Evolutionary conservation across 2,113 vertebrate genomes (phyloP).

Genomic region (Cyphomyrus discorhynchus): DNA sequence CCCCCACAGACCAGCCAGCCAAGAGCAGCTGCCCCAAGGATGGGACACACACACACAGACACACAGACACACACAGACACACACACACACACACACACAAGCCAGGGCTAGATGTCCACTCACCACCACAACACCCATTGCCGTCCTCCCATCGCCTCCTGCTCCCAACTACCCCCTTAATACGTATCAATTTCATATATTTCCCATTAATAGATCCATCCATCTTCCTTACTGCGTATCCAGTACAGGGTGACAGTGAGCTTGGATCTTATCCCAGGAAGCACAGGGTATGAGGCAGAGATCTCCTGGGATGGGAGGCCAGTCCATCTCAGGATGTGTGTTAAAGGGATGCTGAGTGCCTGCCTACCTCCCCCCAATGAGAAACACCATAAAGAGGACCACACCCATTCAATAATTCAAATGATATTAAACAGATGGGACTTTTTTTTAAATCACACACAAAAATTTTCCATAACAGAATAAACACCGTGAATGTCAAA

Average conservation of each 20-base stretch:
- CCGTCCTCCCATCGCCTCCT: not conserved
- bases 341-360: not conserved
- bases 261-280: not conserved
- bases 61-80: not conserved
- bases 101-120: not conserved
- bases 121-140: not conserved
- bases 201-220: not conserved
- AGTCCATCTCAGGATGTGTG: not conserved
- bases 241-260: not conserved
- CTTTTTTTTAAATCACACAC: not conserved
- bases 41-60: not conserved
- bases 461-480: not conserved
- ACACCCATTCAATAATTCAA: not conserved
- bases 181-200: not conserved
- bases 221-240: not conserved
- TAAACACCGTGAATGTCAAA: not conserved
- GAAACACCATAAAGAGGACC: not conserved
- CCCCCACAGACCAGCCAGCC: constrained; percentile 3
- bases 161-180: not conserved
- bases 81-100: not conserved
- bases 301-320: not conserved
- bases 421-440: not conserved
- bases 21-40: constrained; percentile 15
- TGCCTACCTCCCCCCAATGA: not conserved
- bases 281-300: not conserved